These are phyloP conservation scores for Felis catus DNA, from an alignment of 2,113 vertebrate species.

Conservation along the genomic window DNA sequence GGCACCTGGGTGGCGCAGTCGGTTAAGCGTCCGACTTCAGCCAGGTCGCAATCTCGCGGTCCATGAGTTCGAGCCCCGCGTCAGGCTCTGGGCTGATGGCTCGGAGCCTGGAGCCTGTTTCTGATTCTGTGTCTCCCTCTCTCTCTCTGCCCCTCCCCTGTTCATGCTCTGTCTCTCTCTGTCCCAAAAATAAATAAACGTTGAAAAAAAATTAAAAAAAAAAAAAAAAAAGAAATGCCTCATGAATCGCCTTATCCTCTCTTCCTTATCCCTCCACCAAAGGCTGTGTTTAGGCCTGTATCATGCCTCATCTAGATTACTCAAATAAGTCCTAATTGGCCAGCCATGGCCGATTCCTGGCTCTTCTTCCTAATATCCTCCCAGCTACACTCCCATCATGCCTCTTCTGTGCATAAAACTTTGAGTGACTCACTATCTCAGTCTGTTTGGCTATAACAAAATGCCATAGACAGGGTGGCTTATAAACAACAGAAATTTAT, in stretches of 20 bases:
- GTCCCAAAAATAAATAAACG: no score
- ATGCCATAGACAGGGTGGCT: not conserved
- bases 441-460: not conserved
- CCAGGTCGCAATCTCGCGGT: no score
- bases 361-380: slow-evolving; percentile 30
- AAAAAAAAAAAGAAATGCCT: not conserved
- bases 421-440: not conserved
- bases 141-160: no score
- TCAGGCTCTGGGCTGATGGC: no score
- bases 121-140: no score
- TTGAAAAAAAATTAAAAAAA: no score
- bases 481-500: not conserved
- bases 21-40: no score
- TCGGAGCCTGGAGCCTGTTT: no score
- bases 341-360: not conserved
- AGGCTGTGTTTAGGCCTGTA: not conserved
- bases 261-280: not conserved
- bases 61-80: no score
- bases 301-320: not conserved
- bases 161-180: no score
- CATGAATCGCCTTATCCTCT: not conserved
- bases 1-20: no score
- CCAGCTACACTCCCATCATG: not conserved
- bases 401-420: not conserved
- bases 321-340: not conserved